Evolutionary conservation across 1,140 invertebrate species (phyloP), one percentile per base, ranked within the genome.

Genomic region (Pygmarrhopalites habei): DNA sequence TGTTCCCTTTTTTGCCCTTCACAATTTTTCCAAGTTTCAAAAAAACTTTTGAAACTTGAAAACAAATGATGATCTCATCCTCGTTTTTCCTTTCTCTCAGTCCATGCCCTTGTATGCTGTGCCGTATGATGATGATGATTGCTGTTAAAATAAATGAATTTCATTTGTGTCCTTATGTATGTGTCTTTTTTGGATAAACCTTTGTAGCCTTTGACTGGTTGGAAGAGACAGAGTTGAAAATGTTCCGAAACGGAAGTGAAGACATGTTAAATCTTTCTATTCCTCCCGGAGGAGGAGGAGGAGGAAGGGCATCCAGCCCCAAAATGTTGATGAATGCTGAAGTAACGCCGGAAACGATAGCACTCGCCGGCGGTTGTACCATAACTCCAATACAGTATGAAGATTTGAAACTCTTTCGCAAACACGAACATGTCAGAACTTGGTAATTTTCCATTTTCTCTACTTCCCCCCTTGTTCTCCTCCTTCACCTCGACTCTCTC

Each of bases 121-220:
- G n/a, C n/a, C n/a, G n/a, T n/a, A n/a, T n/a, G n/a, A n/a, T n/a
- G n/a, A n/a, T n/a, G n/a, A n/a, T n/a, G n/a, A n/a, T n/a, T n/a
- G n/a, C n/a, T n/a, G n/a, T n/a, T n/a, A n/a, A n/a, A n/a, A n/a
- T n/a, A n/a, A n/a, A n/a, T n/a, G n/a, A n/a, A n/a, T n/a, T n/a
- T n/a, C n/a, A n/a, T n/a, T n/a, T n/a, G n/a, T n/a, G n/a, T n/a
- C n/a, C n/a, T n/a, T n/a, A n/a, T n/a, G n/a, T n/a, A n/a, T n/a
- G n/a, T n/a, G n/a, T n/a, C n/a, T n/a, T n/a, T n/a, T n/a, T n/a
- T n/a, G n/a, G n/a, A n/a, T n/a, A n/a, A n/a, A n/a, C n/a, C n/a
- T n/a, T n/a, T n/a, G n/a, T n/a, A 65, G 65, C 60, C 10, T 66
- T 66, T 30, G 65, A 66, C 49, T 66, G 65, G 65, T 26, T 59